These are phyloP conservation scores for Lepas anatifera DNA, from an alignment of 2,888 invertebrate species.

Conservation along the genomic window DNA sequence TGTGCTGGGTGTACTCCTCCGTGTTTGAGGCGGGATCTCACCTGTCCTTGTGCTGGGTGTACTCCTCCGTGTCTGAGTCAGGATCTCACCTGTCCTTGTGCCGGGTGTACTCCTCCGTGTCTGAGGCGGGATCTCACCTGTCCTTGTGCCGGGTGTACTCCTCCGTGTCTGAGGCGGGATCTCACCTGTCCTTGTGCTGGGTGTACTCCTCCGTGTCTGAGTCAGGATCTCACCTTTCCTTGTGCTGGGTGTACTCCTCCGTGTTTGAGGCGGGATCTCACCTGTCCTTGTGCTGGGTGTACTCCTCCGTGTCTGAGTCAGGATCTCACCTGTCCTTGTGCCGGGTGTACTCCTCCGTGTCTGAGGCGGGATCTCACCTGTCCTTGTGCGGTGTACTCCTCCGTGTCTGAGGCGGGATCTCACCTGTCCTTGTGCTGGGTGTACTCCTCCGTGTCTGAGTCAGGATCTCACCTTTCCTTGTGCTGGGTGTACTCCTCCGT, in stretches of 20 bases:
- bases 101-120: too few relatives aligned
- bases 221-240: background rate
- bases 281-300: background rate
- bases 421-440: slow-evolving; percentile 49
- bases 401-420: slow-evolving; percentile 31
- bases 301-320: background rate
- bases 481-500: background rate
- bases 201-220: background rate
- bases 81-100: too few relatives aligned
- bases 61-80: too few relatives aligned
- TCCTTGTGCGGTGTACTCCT: background rate
- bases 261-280: slow-evolving; percentile 66
- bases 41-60: too few relatives aligned
- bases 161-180: too few relatives aligned
- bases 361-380: too few relatives aligned
- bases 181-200: background rate
- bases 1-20: too few relatives aligned
- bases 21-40: too few relatives aligned
- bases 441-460: slow-evolving; percentile 95
- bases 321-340: too few relatives aligned
- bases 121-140: too few relatives aligned
- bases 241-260: background rate
- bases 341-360: too few relatives aligned
- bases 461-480: slow-evolving; percentile 33
- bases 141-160: background rate